Conservation (phyloP, 2,797 vertebrate species). For the Babyrousa celebensis region DNA sequence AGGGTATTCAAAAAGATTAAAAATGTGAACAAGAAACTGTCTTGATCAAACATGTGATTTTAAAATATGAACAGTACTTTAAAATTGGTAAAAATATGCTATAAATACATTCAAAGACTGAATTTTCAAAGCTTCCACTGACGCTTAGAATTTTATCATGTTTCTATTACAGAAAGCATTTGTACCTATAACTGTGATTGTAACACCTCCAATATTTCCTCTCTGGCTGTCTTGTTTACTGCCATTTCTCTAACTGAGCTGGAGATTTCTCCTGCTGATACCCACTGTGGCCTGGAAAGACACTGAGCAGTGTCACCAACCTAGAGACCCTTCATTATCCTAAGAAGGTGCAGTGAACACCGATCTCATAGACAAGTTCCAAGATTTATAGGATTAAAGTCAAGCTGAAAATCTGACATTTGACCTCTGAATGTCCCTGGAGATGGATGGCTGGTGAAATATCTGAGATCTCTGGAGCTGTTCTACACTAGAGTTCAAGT, state of each 20-base stretch:
- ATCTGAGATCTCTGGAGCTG: slow-evolving; percentile 23
- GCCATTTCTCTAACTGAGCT: slow-evolving; percentile 15
- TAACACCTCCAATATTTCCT: not conserved
- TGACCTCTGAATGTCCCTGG: not conserved
- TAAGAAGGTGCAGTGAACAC: not conserved
- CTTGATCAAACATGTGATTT: slow-evolving; percentile 2
- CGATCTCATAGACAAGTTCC: not conserved
- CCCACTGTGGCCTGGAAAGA: not conserved
- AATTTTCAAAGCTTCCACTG: slow-evolving; percentile 20
- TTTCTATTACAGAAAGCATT: slow-evolving; percentile 1
- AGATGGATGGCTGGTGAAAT: slow-evolving; percentile 8
- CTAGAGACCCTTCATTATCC: not conserved
- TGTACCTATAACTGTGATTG: not conserved
- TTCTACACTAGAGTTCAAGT: slow-evolving; percentile 41
- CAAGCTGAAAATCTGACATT: slow-evolving; percentile 28
- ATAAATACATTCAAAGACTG: slow-evolving; percentile 23
- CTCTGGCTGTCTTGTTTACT: not conserved
- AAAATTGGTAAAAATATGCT: slow-evolving; percentile 53
- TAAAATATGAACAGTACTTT: slow-evolving; percentile 29
- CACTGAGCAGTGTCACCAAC: too few species aligned
- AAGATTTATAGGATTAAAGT: slow-evolving; percentile 47
- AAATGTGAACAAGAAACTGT: slow-evolving; percentile 37
- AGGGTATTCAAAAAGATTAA: slow-evolving; percentile 54
- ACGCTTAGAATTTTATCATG: not conserved
- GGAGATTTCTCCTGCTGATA: not conserved